Base-by-base conservation (phyloP, 2,888 invertebrate species). In the Tyria jacobaeae region DNA sequence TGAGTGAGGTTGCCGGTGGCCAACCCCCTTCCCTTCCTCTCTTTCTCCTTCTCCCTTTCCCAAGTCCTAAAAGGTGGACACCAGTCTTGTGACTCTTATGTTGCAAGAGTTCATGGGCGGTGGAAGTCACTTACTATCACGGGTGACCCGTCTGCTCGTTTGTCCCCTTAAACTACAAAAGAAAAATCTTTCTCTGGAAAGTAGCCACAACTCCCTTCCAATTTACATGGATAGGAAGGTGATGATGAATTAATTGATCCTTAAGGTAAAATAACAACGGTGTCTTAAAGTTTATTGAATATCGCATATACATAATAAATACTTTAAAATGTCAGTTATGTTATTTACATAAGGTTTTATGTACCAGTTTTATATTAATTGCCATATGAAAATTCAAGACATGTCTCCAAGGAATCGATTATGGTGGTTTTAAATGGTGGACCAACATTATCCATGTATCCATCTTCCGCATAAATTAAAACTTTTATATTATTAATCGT, bases 401-500 rank as follows among this genome's bases (percentile, higher is more conserved):
- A 44, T 44, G 44, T 44, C 44, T 44, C 21, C 44, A 10, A 44
- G 12, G 21, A 12, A 21, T 21, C 21, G 21, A 44, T 12, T 44
- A 44, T 44, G 44, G 12, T 12, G 10, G 21, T 44, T 12, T 44
- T 12, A 44, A 44, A 21, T 21, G 44, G 37, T 37, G 37, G 15
- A 37, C 37, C 14, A 10, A 15, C 15, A 37, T 37, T 37, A 37
- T 37, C 15, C 37, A 37, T 37, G 3, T 37, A 37, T 35, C 50
- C 50, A 64, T 62, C 68, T 72, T 66, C 66, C 68, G 60, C 49
- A 56, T 60, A 50, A 48, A 57, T 61, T 56, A 54, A 2, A 27
- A 44, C 21, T 44, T 44, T 44, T 12, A 44, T 44, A 44, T 21
- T 44, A 44, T 44, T 21, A 70, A 59, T 49, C 54, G 70, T 57